Conservation (phyloP, 2,797 vertebrate species). For the Xiphophorus birchmanni region DNA sequence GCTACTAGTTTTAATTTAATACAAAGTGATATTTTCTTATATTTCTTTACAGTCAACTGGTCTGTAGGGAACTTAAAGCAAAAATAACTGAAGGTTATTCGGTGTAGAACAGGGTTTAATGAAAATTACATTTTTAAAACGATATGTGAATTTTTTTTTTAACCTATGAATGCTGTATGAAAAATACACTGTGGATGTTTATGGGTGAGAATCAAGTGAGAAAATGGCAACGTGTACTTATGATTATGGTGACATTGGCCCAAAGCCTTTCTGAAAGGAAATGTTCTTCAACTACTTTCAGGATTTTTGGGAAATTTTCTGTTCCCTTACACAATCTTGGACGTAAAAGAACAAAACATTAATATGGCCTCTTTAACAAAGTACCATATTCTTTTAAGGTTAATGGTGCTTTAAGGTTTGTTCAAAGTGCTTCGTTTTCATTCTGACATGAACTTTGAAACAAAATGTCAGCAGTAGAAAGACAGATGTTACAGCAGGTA, state of each 20-base stretch:
- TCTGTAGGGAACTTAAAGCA: not conserved
- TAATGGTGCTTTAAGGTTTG: not conserved
- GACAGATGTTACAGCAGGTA: not conserved
- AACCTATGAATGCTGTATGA: not conserved
- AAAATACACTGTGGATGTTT: not conserved
- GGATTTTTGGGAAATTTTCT: not conserved
- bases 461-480: conserved; percentile 19
- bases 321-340: not conserved
- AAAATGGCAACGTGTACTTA: not conserved
- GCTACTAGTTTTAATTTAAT: not conserved
- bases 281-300: not conserved
- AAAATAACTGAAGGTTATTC: not conserved
- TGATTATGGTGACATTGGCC: not conserved
- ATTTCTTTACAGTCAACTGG: not conserved
- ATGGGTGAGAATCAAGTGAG: not conserved
- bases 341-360: not conserved
- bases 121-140: not conserved
- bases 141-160: not conserved
- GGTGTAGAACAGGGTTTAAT: not conserved
- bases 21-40: too few relatives aligned
- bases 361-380: not conserved
- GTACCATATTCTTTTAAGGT: not conserved
- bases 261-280: not conserved
- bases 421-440: not conserved
- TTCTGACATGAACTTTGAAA: conserved; percentile 7